Conservation (phyloP, 2,113 vertebrate genomes). For the Oplegnathus fasciatus region DNA sequence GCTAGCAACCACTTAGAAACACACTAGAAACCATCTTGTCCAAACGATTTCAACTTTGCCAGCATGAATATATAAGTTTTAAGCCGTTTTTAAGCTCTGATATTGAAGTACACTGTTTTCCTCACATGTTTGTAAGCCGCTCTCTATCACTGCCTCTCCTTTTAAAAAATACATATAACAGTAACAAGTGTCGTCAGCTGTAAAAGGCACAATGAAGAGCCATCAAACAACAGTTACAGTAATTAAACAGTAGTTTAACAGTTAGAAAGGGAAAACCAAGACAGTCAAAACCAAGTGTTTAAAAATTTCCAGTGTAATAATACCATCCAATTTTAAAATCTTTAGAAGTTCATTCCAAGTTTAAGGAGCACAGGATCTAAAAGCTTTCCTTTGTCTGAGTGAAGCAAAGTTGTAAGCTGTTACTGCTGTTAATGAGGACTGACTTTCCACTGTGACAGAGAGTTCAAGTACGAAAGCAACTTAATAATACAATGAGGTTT, state of each 20-base stretch:
- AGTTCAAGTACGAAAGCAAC: not conserved
- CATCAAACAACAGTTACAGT: not conserved
- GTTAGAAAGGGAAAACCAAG: not conserved
- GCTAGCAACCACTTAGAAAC: not conserved
- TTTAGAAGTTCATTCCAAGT: not conserved
- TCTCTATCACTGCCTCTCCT: not conserved
- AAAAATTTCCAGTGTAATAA: not conserved
- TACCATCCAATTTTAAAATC: not conserved
- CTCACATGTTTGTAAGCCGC: not conserved
- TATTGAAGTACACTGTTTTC: not conserved
- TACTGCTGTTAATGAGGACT: not conserved
- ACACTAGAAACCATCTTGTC: not conserved
- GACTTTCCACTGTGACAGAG: not conserved
- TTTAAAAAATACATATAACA: too few species aligned
- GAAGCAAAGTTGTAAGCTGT: not conserved
- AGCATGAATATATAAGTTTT: not conserved
- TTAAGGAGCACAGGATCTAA: not conserved
- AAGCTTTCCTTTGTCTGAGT: not conserved
- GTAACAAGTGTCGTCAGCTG: too few species aligned
- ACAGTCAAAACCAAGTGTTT: not conserved
- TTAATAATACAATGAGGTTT: constrained; percentile 4
- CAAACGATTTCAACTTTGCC: not conserved
- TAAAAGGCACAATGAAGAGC: too few species aligned
- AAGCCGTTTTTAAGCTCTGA: not conserved
- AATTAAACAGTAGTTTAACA: not conserved